Evolutionary conservation across 2,888 invertebrate species (phyloP), one percentile per base, ranked within the genome.

Genomic region (Apeira syringaria): DNA sequence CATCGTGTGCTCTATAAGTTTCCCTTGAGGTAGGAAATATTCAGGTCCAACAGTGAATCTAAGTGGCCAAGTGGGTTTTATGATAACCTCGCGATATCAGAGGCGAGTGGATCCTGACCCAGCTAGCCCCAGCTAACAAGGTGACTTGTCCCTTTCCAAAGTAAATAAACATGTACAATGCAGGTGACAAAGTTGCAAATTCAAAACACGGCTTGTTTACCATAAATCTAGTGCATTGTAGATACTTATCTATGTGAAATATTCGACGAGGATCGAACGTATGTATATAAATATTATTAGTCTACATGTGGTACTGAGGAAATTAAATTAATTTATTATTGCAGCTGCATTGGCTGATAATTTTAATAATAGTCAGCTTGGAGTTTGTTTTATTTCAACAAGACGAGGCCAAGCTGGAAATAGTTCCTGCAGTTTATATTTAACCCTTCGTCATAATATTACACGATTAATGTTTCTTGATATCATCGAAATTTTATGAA

Each of bases 171-270:
- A 43, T 24, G 42, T 41, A 65, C n/a, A n/a, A n/a, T n/a, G 36
- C 33, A 39, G 34, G 39, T 45, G 38, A 45, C 64, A 62, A 52
- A 44, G 64, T 66, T 56, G 64, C 52, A 28, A 31, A 51, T 40
- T 48, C 49, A 61, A 61, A 62, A 66, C 59, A 61, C 33, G 27
- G 30, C 55, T 55, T 66, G 67, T 59, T 59, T 61, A 66, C 54
- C 44, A 49, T 56, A 43, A 53, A 56, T 55, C 33, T 56, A 43
- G 26, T 47, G 31, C 31, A 32, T 45, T 39, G 31, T 32, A 36
- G 10, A 32, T 29, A 38, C 18, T 37, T 36, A 36, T 18, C 18
- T 28, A 36, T 24, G 24, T 28, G 17, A 20, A 33, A 33, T 36
- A 9, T 38, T 31, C 18, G 35, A 39, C 39, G 35, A 39, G 13